Percentiles rank a stretch among this genome's conserved stretches.
Evolutionary conservation across 2,113 vertebrate genomes (phyloP).

Genomic region (Seriola rivoliana): DNA sequence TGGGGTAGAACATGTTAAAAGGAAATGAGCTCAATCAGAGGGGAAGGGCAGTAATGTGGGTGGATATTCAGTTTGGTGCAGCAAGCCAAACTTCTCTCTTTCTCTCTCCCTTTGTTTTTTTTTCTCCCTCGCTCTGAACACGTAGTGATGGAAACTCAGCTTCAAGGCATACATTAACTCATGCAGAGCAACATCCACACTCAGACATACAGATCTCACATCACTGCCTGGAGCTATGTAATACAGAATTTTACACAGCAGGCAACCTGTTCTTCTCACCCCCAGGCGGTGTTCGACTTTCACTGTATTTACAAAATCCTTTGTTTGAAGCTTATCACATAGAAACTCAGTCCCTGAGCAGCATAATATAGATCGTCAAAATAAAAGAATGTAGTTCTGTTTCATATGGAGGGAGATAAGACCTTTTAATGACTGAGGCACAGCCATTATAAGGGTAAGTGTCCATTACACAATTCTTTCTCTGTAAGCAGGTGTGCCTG

Average conservation of each 20-base stretch:
- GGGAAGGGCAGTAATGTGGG: slow-evolving; percentile 30
- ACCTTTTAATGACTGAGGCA: not conserved
- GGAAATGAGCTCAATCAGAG: slow-evolving; percentile 39
- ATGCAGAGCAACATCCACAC: not conserved
- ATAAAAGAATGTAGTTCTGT: not conserved
- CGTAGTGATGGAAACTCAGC: slow-evolving; percentile 14
- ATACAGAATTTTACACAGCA: not conserved
- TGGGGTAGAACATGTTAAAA: slow-evolving; percentile 13
- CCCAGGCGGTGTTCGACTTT: not conserved
- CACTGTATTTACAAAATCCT: too few relatives aligned
- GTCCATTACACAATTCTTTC: slow-evolving; percentile 16
- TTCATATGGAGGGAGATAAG: not conserved
- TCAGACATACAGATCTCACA: not conserved
- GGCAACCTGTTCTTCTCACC: slow-evolving; percentile 11
- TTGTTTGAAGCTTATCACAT: not conserved
- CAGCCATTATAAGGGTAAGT: slow-evolving; percentile 23
- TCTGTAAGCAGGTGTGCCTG: slow-evolving; percentile 15
- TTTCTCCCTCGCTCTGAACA: not conserved
- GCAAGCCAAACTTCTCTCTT: slow-evolving; percentile 41
- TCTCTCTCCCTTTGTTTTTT: not conserved
- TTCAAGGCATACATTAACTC: not conserved
- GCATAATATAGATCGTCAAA: not conserved
- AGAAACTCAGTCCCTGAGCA: not conserved
- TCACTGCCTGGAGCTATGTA: slow-evolving; percentile 13
- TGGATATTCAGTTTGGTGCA: slow-evolving; percentile 37